These are phyloP conservation scores for Axis porcinus DNA, from an alignment of 2,113 vertebrate genomes.

Conservation along the genomic window DNA sequence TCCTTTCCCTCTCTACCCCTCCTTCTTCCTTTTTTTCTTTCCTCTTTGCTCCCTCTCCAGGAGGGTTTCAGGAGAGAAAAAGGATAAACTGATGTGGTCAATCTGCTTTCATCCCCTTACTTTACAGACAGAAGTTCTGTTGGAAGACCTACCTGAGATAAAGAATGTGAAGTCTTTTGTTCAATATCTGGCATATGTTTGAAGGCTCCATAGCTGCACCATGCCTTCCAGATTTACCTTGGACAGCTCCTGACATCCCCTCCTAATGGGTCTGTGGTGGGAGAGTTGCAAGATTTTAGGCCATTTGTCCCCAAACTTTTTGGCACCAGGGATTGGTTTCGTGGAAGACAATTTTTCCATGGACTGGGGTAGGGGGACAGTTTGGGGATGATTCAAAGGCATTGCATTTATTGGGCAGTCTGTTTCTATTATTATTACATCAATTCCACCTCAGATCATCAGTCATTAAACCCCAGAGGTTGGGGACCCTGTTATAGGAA, in stretches of 20 bases:
- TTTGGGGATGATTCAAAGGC: not conserved
- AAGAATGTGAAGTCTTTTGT: not conserved
- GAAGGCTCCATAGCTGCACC: not conserved
- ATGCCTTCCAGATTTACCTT: not conserved
- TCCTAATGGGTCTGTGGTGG: not conserved
- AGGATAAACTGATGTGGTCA: not conserved
- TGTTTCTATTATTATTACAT: not conserved
- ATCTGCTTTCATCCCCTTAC: not conserved
- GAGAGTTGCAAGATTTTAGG: not conserved
- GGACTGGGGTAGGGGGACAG: not conserved
- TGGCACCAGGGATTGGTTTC: not conserved
- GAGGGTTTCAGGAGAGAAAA: not conserved
- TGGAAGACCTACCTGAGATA: not conserved
- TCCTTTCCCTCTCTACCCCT: not conserved
- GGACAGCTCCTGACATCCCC: not conserved
- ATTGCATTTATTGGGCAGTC: not conserved
- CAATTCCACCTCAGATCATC: not conserved
- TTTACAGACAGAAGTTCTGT: not conserved
- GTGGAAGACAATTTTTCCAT: not conserved
- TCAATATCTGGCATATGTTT: not conserved
- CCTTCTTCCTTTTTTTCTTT: not conserved
- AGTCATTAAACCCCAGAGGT: not conserved
- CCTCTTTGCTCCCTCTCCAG: not conserved
- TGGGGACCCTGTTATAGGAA: not conserved
- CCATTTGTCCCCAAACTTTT: not conserved